A percentile compares a stretch with the other conserved stretches of the same genome.
These are phyloP conservation scores for Cryptoprocta ferox DNA, from an alignment of 2,797 vertebrate genomes.

Conservation along the genomic window DNA sequence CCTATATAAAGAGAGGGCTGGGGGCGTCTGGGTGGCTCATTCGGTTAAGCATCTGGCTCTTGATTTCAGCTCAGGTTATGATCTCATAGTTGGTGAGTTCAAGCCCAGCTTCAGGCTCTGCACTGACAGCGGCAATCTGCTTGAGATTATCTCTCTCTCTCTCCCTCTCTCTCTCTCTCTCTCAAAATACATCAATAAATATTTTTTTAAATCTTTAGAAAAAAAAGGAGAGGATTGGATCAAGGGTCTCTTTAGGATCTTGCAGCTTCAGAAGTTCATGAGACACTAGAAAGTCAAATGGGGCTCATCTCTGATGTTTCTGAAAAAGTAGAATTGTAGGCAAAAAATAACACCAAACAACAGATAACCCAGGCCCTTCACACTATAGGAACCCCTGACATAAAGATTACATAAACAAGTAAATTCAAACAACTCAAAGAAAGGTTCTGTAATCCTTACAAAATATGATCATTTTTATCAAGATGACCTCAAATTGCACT, in stretches of 20 bases:
- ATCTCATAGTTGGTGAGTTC: too few relatives aligned
- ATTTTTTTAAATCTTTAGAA: too few relatives aligned
- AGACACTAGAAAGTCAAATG: not conserved
- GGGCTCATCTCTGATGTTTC: not conserved
- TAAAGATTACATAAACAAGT: not conserved
- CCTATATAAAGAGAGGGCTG: not conserved
- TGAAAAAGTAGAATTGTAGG: not conserved
- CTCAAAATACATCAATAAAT: too few relatives aligned
- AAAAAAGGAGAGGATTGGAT: not conserved
- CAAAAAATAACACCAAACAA: not conserved
- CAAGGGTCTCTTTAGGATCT: not conserved
- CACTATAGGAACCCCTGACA: not conserved
- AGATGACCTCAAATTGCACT: not conserved
- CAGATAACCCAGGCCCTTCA: not conserved
- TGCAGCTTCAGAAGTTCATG: not conserved
- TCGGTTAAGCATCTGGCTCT: too few relatives aligned
- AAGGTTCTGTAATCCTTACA: not conserved
- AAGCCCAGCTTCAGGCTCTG: too few relatives aligned
- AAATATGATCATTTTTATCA: not conserved
- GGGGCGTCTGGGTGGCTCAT: too few relatives aligned
- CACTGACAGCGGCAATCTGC: too few relatives aligned
- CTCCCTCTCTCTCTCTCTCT: too few relatives aligned
- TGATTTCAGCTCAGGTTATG: too few relatives aligned
- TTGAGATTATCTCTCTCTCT: too few relatives aligned
- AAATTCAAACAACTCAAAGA: not conserved